Evolutionary conservation across 2,888 invertebrate genomes (phyloP), one percentile per base, ranked within the genome.

Genomic region (Noctua janthina): DNA sequence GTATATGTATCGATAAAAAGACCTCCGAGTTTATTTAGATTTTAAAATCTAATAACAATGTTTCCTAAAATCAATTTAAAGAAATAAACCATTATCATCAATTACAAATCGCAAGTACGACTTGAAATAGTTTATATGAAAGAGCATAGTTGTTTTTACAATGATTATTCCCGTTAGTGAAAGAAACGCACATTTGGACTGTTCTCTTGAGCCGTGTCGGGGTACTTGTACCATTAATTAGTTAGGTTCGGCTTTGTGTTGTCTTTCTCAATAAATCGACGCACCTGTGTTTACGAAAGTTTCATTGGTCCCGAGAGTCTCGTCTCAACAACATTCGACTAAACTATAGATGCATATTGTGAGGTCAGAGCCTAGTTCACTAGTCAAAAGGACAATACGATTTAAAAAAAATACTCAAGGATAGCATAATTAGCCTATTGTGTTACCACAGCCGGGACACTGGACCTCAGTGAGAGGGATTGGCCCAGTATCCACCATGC

Each of bases 241-340:
- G 6, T 8, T 35, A 64, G 68, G 23, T 46, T 51, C 71, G 20
- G 66, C 59, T 11, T 64, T 56, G 20, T 68, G 35, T 29, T 62
- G 39, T 64, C 8, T 62, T 67, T n/a, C 67, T 80, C 67, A 43
- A 66, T 70, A 82, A 64, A 51, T 64, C 23, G 49, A 17, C 69
- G 13, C 82, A 76, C 81, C 67, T 68, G 75, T 76, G 67, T 76
- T 71, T 62, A 46, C 59, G 20, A 67, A 82, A 39, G 56, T 67
- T 39, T 23, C 8, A 64, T 17, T 39, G n/a, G 35, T 67, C 83
- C 67, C 82, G 17, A 3, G 39, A 29, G 54, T 8, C 23, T 67
- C 46, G 43, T 82, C 39, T 39, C 10, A 62, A 8, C 39, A 17
- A 49, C 67, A 54, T 62, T 76, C 59, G 29, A 46, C 29, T 39